A percentile compares a stretch with the other conserved stretches of the same genome.
Conservation (phyloP, 2,888 invertebrate species). For the Serrognathus titanus region DNA sequence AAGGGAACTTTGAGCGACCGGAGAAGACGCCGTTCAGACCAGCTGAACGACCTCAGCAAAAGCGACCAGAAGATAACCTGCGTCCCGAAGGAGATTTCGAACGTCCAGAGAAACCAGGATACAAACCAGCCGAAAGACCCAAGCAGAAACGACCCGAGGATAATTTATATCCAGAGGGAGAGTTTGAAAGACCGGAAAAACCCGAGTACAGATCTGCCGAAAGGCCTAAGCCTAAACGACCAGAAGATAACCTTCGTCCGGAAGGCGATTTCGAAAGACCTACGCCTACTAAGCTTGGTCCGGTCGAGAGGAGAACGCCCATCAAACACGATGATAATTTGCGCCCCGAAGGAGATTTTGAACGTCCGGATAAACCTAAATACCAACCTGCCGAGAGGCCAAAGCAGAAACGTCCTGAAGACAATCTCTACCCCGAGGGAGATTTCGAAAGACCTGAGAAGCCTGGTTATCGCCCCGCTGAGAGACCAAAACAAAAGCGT, state of each 20-base stretch:
- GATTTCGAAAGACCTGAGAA: conserved; percentile 49
- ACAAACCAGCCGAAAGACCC: conserved; percentile 41
- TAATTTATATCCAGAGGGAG: conserved; percentile 47
- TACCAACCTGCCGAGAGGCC: conserved; percentile 48
- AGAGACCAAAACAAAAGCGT: conserved; percentile 46
- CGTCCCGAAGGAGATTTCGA: conserved; percentile 45
- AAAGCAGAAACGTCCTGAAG: conserved; percentile 54
- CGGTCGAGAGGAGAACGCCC: conserved; percentile 47
- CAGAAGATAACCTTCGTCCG: conserved; percentile 48
- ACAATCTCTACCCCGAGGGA: conserved; percentile 54
- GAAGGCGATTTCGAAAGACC: conserved; percentile 50
- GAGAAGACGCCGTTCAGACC: conserved; percentile 45
- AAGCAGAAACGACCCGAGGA: conserved; percentile 40
- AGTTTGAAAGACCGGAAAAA: conserved; percentile 51
- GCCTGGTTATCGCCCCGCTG: conserved; percentile 43
- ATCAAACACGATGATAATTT: conserved; percentile 59
- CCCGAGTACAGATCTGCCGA: conserved; percentile 49
- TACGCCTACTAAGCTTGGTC: conserved; percentile 40
- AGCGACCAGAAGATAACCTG: conserved; percentile 62
- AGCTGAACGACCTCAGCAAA: conserved; percentile 46
- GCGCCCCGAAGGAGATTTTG: conserved; percentile 54
- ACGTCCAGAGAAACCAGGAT: conserved; percentile 29
- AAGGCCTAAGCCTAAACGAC: conserved; percentile 43
- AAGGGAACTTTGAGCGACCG: conserved; percentile 56
- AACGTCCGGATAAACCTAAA: conserved; percentile 43